Conservation (phyloP, 1,140 invertebrate species). For the Arion vulgaris region DNA sequence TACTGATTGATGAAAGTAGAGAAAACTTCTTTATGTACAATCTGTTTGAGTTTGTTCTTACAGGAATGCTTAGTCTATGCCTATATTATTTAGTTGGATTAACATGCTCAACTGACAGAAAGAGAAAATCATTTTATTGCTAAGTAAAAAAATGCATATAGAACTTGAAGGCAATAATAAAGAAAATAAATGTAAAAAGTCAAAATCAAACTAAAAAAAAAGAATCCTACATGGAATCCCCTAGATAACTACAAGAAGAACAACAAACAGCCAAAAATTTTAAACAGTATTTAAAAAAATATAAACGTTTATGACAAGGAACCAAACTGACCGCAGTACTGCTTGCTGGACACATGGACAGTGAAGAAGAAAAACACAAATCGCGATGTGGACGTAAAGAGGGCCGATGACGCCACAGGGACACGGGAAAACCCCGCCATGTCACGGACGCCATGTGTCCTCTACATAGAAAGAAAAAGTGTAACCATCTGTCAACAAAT, state of each 20-base stretch:
- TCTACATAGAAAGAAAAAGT: slow-evolving; percentile 51
- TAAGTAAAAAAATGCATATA: too few relatives aligned
- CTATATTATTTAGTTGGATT: too few relatives aligned
- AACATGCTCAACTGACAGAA: too few relatives aligned
- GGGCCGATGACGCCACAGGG: slow-evolving; percentile 46
- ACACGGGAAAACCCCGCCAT: slow-evolving; percentile 42
- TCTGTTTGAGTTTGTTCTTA: too few relatives aligned
- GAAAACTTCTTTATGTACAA: too few relatives aligned
- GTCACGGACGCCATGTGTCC: slow-evolving; percentile 46
- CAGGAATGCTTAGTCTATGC: too few relatives aligned
- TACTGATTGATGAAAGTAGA: too few relatives aligned
- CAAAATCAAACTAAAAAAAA: too few relatives aligned
- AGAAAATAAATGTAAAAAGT: too few relatives aligned
- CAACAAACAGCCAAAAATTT: slow-evolving; percentile 29
- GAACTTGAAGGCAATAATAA: too few relatives aligned
- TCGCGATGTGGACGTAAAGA: slow-evolving; percentile 41
- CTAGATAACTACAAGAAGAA: slow-evolving; percentile 34
- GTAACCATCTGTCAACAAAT: too few relatives aligned
- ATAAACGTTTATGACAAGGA: slow-evolving; percentile 22
- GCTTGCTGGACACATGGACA: slow-evolving; percentile 40
- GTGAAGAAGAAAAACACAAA: slow-evolving; percentile 29
- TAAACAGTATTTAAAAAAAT: slow-evolving; percentile 7
- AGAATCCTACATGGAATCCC: slow-evolving; percentile 23
- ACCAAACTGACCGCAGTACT: slow-evolving; percentile 36
- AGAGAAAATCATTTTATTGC: too few relatives aligned